Evolutionary conservation across 2,888 invertebrate species (phyloP).

Genomic region (Latrodectus hesperus): DNA sequence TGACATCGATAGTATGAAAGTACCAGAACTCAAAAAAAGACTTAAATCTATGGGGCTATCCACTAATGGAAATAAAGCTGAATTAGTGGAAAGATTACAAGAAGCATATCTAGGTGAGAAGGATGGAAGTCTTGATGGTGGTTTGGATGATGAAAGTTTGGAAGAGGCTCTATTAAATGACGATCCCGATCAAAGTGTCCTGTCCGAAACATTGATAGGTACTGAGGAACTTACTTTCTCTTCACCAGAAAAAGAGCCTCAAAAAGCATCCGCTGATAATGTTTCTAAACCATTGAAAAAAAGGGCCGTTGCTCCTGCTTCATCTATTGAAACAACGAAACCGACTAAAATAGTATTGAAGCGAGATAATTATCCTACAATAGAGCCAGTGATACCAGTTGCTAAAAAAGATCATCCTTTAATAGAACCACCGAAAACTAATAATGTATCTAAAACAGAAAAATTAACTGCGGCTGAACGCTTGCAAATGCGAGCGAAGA

Average conservation of each 20-base stretch:
- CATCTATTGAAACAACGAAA: neutral
- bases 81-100: constrained; percentile 29
- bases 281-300: neutral
- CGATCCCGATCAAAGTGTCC: neutral
- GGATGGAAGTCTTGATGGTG: constrained; percentile 9
- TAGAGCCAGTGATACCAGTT: neutral
- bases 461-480: neutral
- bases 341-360: neutral
- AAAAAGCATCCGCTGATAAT: neutral
- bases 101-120: neutral
- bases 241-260: neutral
- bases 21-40: constrained; percentile 4
- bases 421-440: neutral
- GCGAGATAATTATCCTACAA: neutral
- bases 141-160: neutral
- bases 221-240: neutral
- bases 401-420: neutral
- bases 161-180: neutral
- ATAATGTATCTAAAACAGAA: neutral
- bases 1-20: neutral
- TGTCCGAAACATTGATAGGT: neutral
- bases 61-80: constrained; percentile 8
- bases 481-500: constrained; percentile 1
- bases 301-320: neutral
- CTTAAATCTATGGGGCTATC: constrained; percentile 14